Evolutionary conservation across 2,113 vertebrate species (phyloP).

Genomic region (Gila orcuttii): DNA sequence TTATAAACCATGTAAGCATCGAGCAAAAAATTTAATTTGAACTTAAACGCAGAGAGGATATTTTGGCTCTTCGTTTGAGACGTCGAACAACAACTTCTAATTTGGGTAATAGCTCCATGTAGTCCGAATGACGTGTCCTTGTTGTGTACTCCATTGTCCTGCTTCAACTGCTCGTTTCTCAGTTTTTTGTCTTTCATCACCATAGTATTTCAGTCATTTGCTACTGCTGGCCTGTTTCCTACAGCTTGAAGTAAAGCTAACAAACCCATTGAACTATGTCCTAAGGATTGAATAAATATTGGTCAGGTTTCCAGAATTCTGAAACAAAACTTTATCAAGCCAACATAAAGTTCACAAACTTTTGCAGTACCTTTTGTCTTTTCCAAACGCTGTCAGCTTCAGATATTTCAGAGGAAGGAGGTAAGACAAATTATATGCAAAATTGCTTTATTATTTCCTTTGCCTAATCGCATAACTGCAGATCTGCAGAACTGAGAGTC

Average conservation of each 20-base stretch:
- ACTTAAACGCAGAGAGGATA: neutral
- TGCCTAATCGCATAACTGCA: constrained; percentile 9
- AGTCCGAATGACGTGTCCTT: neutral
- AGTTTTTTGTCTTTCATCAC: constrained; percentile 11
- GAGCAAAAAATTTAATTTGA: neutral
- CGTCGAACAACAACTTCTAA: neutral
- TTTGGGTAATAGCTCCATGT: neutral
- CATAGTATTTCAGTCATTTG: constrained; percentile 17
- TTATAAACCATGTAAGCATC: neutral
- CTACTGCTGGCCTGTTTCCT: neutral
- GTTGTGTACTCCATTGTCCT: neutral
- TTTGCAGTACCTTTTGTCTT: constrained; percentile 5
- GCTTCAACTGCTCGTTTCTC: neutral
- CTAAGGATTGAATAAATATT: constrained; percentile 2
- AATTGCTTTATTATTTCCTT: constrained; percentile 33
- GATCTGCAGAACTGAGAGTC: neutral
- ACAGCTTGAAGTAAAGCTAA: constrained; percentile 18
- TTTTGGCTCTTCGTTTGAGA: neutral
- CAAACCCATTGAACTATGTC: constrained; percentile 19
- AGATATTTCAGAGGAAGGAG: constrained; percentile 5
- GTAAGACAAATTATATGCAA: constrained; percentile 27
- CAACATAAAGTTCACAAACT: constrained; percentile 23
- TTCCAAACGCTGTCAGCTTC: constrained; percentile 22
- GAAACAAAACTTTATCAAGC: constrained; percentile 31
- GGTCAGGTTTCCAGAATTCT: constrained; percentile 27